Evolutionary conservation across 1,140 invertebrate species (phyloP).

Genomic region (Sinella curviseta): DNA sequence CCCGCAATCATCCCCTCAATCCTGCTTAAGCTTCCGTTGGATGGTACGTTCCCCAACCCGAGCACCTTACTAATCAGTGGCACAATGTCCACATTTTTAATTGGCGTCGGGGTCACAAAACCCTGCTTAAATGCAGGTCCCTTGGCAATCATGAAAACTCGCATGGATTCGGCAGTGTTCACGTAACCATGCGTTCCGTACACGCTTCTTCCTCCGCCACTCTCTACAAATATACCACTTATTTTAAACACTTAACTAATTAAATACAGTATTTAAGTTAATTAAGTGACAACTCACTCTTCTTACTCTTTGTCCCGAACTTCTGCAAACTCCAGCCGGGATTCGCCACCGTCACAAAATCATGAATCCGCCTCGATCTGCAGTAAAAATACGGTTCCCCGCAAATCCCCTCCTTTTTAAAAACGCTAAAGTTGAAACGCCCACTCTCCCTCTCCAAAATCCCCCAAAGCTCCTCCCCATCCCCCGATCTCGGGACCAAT

Average conservation of each 20-base stretch:
- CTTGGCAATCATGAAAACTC: neutral
- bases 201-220: too few species aligned
- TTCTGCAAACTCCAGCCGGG: neutral
- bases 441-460: neutral
- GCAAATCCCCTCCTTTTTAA: neutral
- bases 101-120: neutral
- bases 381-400: neutral
- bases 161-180: neutral
- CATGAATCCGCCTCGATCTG: neutral
- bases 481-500: neutral
- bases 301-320: too few species aligned
- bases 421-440: neutral
- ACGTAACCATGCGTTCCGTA: neutral
- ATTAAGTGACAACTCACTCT: too few species aligned
- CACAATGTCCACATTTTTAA: neutral
- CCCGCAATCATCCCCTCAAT: too few species aligned
- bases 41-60: neutral
- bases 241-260: too few species aligned
- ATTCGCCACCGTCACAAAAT: neutral
- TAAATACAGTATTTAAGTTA: too few species aligned
- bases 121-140: neutral
- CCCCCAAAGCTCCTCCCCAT: neutral
- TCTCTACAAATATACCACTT: too few species aligned
- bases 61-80: neutral
- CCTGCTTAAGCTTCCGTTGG: neutral